Evolutionary conservation across 2,888 invertebrate genomes (phyloP), one percentile per base, ranked within the genome.

Genomic region (Automeris io): DNA sequence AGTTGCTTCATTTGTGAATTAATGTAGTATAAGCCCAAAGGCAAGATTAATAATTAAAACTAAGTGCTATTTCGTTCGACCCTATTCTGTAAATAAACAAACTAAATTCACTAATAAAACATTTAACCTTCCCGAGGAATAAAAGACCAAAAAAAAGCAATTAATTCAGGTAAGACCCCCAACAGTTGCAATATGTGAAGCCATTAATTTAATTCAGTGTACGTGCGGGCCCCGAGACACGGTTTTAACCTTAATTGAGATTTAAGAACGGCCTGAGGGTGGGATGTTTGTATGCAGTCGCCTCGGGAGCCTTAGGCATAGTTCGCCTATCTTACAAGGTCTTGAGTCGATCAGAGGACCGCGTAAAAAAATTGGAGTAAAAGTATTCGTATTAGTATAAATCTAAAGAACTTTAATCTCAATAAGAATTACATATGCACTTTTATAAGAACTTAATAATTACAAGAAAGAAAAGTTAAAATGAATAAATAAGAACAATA

Each of bases 241-340:
- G 83, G 82, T 82, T 81, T 81, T 76, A 78, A 79, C 82, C 81
- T 71, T 85, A 86, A 86, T 86, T 83, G 85, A 79, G 85, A 86
- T 85, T 85, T 85, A 86, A 86, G 85, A 83, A 83, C 66, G 61
- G 66, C 69, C 65, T 50, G 57, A 52, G 65, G 69, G 63, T 50
- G 64, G 67, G 62, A 57, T 68, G 74, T 72, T 64, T 58, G 52
- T 50, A 49, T 49, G 61, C 54, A 57, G 52, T 44, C 48, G 61
- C 68, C 61, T 46, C 54, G 50, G 61, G 66, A 49, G 47, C 48
- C 47, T 48, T 47, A 49, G 43, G 24, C 23, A 3, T 29, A 29
- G 29, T 16, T 34, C 23, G 11, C 37, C 33, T 39, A 34, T 21
- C 53, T 42, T 29, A 46, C 49, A 54, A 54, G 59, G 61, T 51